Percentiles rank a stretch among this genome's conserved stretches.
phyloP scores from a whole-genome alignment of 92 coral and sea anemone species.

The Bergia sp. region DNA sequence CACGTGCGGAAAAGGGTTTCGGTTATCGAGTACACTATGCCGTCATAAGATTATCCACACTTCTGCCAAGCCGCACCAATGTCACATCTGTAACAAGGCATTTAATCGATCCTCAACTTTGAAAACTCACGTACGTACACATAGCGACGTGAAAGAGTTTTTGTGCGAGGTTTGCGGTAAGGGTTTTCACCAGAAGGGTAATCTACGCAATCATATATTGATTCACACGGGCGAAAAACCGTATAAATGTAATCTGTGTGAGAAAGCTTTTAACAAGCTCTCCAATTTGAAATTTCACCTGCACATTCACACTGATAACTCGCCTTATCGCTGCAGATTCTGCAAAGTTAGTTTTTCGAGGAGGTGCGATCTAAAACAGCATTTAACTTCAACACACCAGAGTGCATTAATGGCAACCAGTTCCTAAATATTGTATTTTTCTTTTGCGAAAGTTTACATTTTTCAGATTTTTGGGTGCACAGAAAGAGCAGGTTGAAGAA shows the following conservation, averaged over 20 bases:
- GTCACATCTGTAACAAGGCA: conserved; percentile 84
- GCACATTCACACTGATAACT: conserved; percentile 85
- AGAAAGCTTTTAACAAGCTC: conserved; percentile 87
- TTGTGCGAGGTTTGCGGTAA: conserved; percentile 81
- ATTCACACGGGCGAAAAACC: conserved; percentile 94
- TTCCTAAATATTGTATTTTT: not conserved
- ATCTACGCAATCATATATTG: conserved; percentile 78
- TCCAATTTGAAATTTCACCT: conserved; percentile 88
- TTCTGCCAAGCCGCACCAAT: conserved; percentile 79
- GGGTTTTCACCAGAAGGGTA: conserved; percentile 94
- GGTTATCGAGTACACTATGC: conserved; percentile 85
- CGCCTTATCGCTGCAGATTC: conserved; percentile 78
- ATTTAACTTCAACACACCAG: conserved; percentile 21
- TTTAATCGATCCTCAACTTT: conserved; percentile 89
- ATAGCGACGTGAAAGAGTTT: conserved; percentile 82
- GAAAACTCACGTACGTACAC: conserved; percentile 86
- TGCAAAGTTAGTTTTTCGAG: conserved; percentile 86
- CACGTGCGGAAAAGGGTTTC: conserved; percentile 87
- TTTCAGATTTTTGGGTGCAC: conserved; percentile 14
- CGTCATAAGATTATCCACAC: conserved; percentile 93
- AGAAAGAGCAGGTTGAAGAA: not conserved
- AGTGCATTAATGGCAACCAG: not conserved
- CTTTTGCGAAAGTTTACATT: conserved; percentile 1
- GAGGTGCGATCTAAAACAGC: conserved; percentile 82
- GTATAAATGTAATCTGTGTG: conserved; percentile 76